Percentiles rank a stretch among this genome's conserved stretches.
Evolutionary conservation across 2,888 invertebrate genomes (phyloP).

Genomic region (Xanthia togata): DNA sequence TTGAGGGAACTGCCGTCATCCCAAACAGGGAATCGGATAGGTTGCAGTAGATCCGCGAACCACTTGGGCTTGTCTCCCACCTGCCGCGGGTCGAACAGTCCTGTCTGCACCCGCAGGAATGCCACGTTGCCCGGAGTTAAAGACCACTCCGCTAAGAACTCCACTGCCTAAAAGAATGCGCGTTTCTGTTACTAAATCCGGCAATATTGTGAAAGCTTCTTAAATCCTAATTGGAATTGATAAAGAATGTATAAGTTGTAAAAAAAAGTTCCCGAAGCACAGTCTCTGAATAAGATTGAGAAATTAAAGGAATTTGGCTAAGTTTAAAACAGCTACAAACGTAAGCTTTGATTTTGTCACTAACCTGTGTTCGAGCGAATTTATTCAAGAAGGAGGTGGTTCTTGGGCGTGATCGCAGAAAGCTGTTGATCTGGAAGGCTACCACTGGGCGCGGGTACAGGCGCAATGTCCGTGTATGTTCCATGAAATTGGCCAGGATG

Average conservation of each 20-base stretch:
- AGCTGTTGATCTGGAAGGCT: slow-evolving; percentile 99
- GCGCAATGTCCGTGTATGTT: slow-evolving; percentile 98
- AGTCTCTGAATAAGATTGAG: neutral
- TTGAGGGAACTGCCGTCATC: slow-evolving; percentile 96
- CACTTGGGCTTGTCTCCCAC: slow-evolving; percentile 99
- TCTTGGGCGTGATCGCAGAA: slow-evolving; percentile 97
- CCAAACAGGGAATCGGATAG: slow-evolving; percentile 97
- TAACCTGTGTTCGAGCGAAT: slow-evolving; percentile 97
- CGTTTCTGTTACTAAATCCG: neutral
- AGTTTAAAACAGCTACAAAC: neutral
- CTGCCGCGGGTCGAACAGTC: slow-evolving; percentile 97
- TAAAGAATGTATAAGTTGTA: neutral
- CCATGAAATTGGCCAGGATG: slow-evolving; percentile 98
- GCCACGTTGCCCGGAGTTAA: slow-evolving; percentile 99
- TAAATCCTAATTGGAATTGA: neutral
- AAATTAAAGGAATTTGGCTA: neutral
- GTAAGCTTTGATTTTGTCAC: slow-evolving; percentile 17
- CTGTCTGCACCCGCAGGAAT: slow-evolving; percentile 99
- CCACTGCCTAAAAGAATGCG: slow-evolving; percentile 94
- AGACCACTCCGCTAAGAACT: slow-evolving; percentile 99
- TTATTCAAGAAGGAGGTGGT: slow-evolving; percentile 96
- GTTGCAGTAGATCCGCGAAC: slow-evolving; percentile 97
- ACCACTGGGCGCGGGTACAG: slow-evolving; percentile 99
- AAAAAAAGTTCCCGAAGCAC: neutral
- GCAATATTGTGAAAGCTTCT: neutral